These are phyloP conservation scores for Paedocypris micromegethes DNA, from an alignment of 2,797 vertebrate species.

Conservation along the genomic window DNA sequence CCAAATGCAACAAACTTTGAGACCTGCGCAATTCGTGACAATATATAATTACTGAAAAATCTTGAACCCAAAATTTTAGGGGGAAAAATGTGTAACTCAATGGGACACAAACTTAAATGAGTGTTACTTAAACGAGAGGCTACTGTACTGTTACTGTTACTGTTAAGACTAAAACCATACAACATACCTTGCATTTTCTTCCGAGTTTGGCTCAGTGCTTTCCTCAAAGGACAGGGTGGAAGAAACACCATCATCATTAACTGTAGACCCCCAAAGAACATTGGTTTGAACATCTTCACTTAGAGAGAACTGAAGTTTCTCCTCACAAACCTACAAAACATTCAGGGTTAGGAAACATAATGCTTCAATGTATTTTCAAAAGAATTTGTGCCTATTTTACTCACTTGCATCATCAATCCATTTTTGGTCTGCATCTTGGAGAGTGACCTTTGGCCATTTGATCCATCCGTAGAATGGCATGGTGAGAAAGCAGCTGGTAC, in stretches of 20 bases:
- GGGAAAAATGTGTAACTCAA: too few relatives aligned
- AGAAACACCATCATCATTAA: conserved; percentile 65
- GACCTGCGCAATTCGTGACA: too few relatives aligned
- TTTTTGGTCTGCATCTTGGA: conserved; percentile 72
- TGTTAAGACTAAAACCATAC: neutral
- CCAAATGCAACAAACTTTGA: too few relatives aligned
- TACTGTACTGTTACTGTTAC: neutral
- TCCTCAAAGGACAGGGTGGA: conserved; percentile 41
- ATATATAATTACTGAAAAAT: too few relatives aligned
- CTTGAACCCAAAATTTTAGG: too few relatives aligned
- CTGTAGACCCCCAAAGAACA: conserved; percentile 71
- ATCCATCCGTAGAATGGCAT: conserved; percentile 51
- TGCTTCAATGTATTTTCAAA: neutral
- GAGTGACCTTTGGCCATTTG: conserved; percentile 65
- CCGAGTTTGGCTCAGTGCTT: conserved; percentile 37
- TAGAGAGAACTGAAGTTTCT: conserved; percentile 83
- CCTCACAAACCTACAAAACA: conserved; percentile 78
- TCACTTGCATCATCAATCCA: conserved; percentile 83
- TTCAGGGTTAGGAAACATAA: neutral
- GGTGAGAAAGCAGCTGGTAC: conserved; percentile 42
- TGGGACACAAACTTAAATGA: too few relatives aligned
- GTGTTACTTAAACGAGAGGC: too few relatives aligned
- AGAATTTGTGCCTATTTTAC: neutral
- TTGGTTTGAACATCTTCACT: conserved; percentile 89
- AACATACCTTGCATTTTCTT: conserved; percentile 59